phyloP scores from a whole-genome alignment of 2,888 invertebrate genomes.

The Andrena fulva region DNA sequence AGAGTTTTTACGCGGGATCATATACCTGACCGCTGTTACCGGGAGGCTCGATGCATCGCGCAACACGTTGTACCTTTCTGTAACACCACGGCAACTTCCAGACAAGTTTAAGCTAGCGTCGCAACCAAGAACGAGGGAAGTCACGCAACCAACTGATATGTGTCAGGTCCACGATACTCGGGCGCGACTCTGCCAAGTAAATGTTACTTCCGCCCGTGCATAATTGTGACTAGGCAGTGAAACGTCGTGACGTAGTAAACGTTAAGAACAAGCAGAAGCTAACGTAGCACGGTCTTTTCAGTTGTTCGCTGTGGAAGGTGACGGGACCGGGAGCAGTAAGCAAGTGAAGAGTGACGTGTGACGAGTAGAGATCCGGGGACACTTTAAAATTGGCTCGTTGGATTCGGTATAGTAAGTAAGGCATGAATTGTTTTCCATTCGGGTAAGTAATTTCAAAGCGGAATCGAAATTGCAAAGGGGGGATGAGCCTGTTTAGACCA shows the following conservation, averaged over 20 bases:
- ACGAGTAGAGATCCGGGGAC: not conserved
- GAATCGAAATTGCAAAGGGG: constrained; percentile 61
- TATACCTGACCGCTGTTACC: not conserved
- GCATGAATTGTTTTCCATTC: constrained; percentile 79
- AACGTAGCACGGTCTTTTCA: not conserved
- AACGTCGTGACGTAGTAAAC: constrained; percentile 76
- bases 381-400: not conserved
- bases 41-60: constrained; percentile 24
- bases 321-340: not conserved
- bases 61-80: constrained; percentile 64
- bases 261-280: constrained; percentile 66
- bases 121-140: constrained; percentile 75
- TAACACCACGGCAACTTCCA: constrained; percentile 71
- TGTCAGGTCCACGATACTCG: constrained; percentile 82
- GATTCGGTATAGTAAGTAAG: constrained; percentile 50
- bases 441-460: constrained; percentile 77
- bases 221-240: constrained; percentile 80
- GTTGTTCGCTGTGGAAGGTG: not conserved
- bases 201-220: constrained; percentile 82
- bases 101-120: constrained; percentile 78
- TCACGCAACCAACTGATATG: constrained; percentile 82
- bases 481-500: constrained; percentile 67
- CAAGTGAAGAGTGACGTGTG: not conserved
- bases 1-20: constrained; percentile 3
- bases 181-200: constrained; percentile 78